Evolutionary conservation across 2,888 invertebrate species (phyloP).

Genomic region (Metalampra italica): DNA sequence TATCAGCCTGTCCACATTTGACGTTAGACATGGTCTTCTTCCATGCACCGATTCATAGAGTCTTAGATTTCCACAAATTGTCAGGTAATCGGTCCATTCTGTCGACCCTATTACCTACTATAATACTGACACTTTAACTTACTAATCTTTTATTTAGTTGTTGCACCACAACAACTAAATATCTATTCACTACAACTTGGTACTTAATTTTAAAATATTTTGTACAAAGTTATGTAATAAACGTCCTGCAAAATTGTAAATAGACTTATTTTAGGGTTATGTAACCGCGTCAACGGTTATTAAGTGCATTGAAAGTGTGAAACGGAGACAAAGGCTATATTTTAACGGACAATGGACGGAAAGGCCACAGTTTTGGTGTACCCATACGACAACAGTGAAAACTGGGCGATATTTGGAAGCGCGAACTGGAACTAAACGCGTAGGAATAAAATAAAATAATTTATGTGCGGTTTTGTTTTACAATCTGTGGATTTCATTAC

Average conservation of each 20-base stretch:
- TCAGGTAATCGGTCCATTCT: too few species aligned
- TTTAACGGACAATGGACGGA: conserved; percentile 15
- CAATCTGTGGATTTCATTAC: neutral
- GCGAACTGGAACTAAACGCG: neutral
- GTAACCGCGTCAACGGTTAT: neutral
- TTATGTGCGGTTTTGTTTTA: neutral
- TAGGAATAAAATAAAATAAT: neutral
- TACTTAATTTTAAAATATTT: too few species aligned
- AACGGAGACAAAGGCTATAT: neutral
- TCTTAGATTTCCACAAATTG: too few species aligned
- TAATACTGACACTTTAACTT: too few species aligned
- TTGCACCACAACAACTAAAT: too few species aligned
- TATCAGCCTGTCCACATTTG: too few species aligned
- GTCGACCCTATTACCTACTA: too few species aligned
- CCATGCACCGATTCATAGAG: too few species aligned
- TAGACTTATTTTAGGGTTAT: neutral
- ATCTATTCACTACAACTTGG: too few species aligned
- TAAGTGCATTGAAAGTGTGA: neutral
- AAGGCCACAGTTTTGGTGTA: neutral
- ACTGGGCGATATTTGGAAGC: conserved; percentile 5
- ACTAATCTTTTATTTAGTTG: too few species aligned
- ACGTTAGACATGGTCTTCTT: too few species aligned
- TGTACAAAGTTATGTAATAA: too few species aligned
- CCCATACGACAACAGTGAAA: conserved; percentile 9
- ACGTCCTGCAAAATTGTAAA: neutral